A percentile compares a stretch with the other conserved stretches of the same genome.
phyloP scores from a whole-genome alignment of 2,888 invertebrate genomes.

The Apodemia mormo region DNA sequence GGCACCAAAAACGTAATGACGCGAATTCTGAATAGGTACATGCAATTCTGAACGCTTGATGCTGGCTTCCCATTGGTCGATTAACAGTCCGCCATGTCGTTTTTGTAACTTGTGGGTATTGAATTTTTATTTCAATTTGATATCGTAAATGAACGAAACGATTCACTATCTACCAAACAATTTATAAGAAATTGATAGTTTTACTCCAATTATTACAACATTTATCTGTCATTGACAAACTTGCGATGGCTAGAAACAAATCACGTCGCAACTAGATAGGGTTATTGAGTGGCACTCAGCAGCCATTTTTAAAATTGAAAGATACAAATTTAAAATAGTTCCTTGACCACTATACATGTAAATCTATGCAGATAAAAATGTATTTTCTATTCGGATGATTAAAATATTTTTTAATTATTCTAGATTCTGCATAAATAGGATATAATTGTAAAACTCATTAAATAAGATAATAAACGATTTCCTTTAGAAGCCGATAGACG shows the following conservation, averaged over 20 bases:
- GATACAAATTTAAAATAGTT: conserved; percentile 15
- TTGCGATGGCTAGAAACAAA: conserved; percentile 35
- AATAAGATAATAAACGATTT: neutral
- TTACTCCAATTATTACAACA: conserved; percentile 27
- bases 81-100: conserved; percentile 85
- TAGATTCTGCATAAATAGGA: too few species aligned
- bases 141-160: conserved; percentile 27
- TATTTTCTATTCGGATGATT: neutral
- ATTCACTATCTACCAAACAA: conserved; percentile 24
- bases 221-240: conserved; percentile 26
- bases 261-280: conserved; percentile 39
- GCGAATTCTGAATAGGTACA: conserved; percentile 87
- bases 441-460: neutral
- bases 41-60: conserved; percentile 85
- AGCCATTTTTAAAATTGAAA: conserved; percentile 38
- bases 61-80: conserved; percentile 87
- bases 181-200: conserved; percentile 28
- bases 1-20: conserved; percentile 85
- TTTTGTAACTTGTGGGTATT: conserved; percentile 64
- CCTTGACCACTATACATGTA: conserved; percentile 24
- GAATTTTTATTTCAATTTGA: conserved; percentile 47
- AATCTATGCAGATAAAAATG: conserved; percentile 10
- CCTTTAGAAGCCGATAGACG: neutral
- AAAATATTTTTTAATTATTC: neutral
- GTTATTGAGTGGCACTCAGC: conserved; percentile 35